Conservation (phyloP, 2,113 vertebrate genomes). For the Baryphthengus martii region DNA sequence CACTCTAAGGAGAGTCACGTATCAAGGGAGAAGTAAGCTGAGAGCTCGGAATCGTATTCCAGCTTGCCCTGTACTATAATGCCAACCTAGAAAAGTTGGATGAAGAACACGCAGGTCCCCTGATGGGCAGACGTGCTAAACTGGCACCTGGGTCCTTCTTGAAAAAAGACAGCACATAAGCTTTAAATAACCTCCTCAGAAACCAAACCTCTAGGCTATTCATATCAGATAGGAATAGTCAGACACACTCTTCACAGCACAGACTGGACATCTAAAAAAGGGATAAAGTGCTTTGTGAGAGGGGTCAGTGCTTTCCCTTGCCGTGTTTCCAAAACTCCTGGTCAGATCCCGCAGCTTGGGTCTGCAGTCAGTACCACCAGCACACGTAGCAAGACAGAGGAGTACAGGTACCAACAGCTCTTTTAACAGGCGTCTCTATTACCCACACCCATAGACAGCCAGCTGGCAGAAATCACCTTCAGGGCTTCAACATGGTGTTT, state of each 20-base stretch:
- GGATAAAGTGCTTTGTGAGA: not conserved
- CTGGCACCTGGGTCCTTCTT: not conserved
- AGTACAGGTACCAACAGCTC: not conserved
- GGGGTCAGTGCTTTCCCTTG: not conserved
- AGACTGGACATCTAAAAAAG: not conserved
- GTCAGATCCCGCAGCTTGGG: not conserved
- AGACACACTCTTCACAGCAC: not conserved
- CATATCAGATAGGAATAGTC: not conserved
- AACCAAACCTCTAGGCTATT: conserved; percentile 29
- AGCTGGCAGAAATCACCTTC: not conserved
- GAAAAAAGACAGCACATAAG: not conserved
- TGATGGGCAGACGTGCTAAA: not conserved
- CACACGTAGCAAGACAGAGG: not conserved
- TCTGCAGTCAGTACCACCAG: not conserved
- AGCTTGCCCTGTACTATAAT: not conserved
- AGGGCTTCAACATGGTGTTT: not conserved
- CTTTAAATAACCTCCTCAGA: conserved; percentile 44
- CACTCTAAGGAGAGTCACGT: not conserved
- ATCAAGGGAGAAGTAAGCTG: conserved; percentile 10
- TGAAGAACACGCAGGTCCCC: not conserved
- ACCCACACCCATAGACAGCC: not conserved
- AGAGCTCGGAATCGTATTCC: conserved; percentile 11
- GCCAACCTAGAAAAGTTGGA: not conserved
- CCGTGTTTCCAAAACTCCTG: not conserved
- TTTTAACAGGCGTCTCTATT: not conserved